Base-by-base conservation (phyloP, 2,797 vertebrate species). In the Mus caroli region DNA sequence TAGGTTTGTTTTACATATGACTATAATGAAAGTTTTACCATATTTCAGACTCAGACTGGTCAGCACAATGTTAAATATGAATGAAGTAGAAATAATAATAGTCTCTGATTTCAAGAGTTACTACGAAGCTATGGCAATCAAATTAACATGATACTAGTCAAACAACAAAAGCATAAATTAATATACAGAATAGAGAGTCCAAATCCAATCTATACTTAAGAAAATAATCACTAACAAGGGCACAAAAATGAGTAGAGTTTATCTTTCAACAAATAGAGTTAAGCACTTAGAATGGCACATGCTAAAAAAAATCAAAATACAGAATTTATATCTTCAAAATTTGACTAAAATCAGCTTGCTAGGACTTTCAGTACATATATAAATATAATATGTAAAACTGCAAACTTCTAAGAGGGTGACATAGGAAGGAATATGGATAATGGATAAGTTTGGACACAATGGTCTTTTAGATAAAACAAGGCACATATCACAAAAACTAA, bases 1-100 rank as follows among this genome's bases (percentile, higher is more conserved):
- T 14, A 94, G 22, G 5, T 40, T 60, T 95, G 13, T 91, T 96
- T 88, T 91, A 26, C 9, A 76, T 67, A 84, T 54, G 50, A 37
- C 14, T 22, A 64, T 86, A 71, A 83, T 60, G 31, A 8, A 11
- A 83, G 87, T 86, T 54, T 14, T 26, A 71, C 69, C 78, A 9
- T 52, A 76, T 64, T 94, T 89, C 17, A 88, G 54, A 85, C n/a
- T 69, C 10, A 78, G 26, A 90, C 54, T 9, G 93, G 56, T 22
- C 24, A 92, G 75, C 2, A 77, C 12, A 24, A 76, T 79, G 28
- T 34, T 84, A 3, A 71, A 69, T 71, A 91, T 71, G 17, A 92
- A 71, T 50, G 84, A 73, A 78, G 22, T 46, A 34, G 20, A 50
- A 50, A 11, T 31, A 75, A 1, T 52, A 37, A 58, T 2, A 46